Percentiles rank a stretch among this genome's conserved stretches.
These are phyloP conservation scores for Amniataba percoides DNA, from an alignment of 2,797 vertebrate species.

Conservation along the genomic window DNA sequence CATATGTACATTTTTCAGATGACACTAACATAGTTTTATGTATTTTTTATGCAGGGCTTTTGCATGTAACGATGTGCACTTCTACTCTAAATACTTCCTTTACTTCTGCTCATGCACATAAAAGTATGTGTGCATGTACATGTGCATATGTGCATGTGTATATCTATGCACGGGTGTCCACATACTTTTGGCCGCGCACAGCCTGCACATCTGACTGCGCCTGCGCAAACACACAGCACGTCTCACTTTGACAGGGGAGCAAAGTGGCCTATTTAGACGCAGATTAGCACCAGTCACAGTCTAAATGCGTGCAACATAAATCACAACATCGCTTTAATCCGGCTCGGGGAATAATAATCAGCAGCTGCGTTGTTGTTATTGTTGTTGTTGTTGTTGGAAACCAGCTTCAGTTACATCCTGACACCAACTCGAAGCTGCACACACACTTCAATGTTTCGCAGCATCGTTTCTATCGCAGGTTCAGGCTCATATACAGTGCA, in stretches of 20 bases:
- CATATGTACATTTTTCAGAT: too few species aligned
- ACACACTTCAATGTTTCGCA: slow-evolving; percentile 18
- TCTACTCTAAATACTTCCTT: too few species aligned
- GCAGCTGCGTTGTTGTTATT: too few species aligned
- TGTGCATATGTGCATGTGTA: too few species aligned
- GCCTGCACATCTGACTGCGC: slow-evolving; percentile 19
- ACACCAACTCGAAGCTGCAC: slow-evolving; percentile 38
- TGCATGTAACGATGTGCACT: too few species aligned
- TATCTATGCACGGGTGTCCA: not conserved
- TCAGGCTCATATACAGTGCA: not conserved
- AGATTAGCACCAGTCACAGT: too few species aligned
- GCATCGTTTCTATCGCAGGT: not conserved
- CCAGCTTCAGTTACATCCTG: not conserved
- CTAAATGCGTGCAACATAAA: too few species aligned
- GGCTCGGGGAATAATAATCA: too few species aligned
- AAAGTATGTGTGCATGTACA: not conserved
- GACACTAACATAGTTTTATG: too few species aligned
- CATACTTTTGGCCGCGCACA: not conserved
- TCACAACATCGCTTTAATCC: too few species aligned
- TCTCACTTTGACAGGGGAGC: slow-evolving; percentile 30
- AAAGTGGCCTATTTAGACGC: slow-evolving; percentile 15
- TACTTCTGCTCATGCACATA: not conserved
- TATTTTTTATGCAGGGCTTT: too few species aligned
- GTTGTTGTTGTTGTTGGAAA: too few species aligned
- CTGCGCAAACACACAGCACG: slow-evolving; percentile 31